Percentiles rank a stretch among this genome's conserved stretches.
Conservation (phyloP, 2,888 invertebrate genomes). For the Cerastoderma edule region DNA sequence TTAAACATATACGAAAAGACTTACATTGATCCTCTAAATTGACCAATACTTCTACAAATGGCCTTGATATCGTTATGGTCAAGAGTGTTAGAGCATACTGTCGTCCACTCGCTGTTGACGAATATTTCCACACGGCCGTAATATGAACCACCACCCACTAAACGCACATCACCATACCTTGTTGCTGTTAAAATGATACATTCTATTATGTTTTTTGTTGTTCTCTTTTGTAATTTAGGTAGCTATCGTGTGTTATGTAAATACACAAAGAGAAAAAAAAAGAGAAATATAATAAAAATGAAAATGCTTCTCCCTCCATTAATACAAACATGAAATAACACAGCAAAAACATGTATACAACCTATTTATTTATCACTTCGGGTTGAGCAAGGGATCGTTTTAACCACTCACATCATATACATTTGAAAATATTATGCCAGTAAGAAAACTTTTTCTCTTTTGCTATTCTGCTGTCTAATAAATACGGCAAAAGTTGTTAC, state of each 20-base stretch:
- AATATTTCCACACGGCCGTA: constrained; percentile 36
- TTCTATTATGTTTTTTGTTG: background rate
- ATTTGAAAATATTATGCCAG: too few species aligned
- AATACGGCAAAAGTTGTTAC: too few species aligned
- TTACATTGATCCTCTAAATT: constrained; percentile 8
- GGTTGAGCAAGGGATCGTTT: too few species aligned
- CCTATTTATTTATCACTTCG: too few species aligned
- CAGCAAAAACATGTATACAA: too few species aligned
- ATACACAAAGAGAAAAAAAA: background rate
- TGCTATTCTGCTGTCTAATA: too few species aligned
- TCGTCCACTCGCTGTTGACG: constrained; percentile 20
- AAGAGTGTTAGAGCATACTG: constrained; percentile 27
- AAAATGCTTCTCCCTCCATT: too few species aligned
- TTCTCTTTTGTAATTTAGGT: background rate
- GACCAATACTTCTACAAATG: constrained; percentile 29
- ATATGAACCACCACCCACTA: constrained; percentile 25
- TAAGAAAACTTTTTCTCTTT: too few species aligned
- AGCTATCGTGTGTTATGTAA: background rate
- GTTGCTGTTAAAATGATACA: background rate
- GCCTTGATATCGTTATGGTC: constrained; percentile 29
- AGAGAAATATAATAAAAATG: background rate
- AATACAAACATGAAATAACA: too few species aligned
- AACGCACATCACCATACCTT: background rate
- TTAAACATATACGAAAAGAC: background rate
- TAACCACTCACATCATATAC: too few species aligned